Conservation (phyloP, 2,888 invertebrate species). For the Mimumesa dahlbomi region DNA sequence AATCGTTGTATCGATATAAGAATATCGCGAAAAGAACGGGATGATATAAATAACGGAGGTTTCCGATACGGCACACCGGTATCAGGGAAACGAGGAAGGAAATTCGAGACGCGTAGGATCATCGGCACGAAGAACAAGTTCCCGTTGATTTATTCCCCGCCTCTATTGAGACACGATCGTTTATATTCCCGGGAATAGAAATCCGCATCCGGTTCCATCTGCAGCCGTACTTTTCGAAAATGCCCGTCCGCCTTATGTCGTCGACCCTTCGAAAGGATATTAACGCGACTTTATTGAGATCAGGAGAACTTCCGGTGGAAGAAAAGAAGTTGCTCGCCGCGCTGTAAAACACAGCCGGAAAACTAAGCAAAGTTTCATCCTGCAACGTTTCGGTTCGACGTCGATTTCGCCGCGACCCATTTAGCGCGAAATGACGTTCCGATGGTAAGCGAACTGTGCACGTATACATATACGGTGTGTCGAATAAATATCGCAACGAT, state of each 20-base stretch:
- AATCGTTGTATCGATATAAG: conserved; percentile 32
- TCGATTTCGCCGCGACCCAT: no score
- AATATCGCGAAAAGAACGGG: conserved; percentile 30
- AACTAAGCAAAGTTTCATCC: no score
- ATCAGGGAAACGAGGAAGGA: conserved; percentile 10
- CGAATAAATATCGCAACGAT: no score
- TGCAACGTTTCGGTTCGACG: no score
- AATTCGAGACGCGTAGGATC: conserved; percentile 49
- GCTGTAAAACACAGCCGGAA: no score
- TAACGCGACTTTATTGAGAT: no score
- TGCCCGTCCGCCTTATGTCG: conserved; percentile 40
- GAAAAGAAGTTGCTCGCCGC: no score
- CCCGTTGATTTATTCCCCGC: conserved; percentile 73
- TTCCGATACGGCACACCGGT: conserved; percentile 28
- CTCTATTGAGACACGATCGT: conserved; percentile 72
- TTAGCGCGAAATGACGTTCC: no score
- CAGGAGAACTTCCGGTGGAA: no score
- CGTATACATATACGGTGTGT: no score
- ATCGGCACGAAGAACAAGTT: conserved; percentile 58
- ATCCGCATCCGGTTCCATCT: conserved; percentile 61
- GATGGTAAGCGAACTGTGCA: no score
- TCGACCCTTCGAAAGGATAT: conserved; percentile 19
- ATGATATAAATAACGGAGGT: conserved; percentile 52
- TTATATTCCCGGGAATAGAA: conserved; percentile 73
- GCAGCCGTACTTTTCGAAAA: conserved; percentile 56